A percentile compares a stretch with the other conserved stretches of the same genome.
phyloP scores from a whole-genome alignment of 2,888 invertebrate genomes.

The Parnassius smintheus region DNA sequence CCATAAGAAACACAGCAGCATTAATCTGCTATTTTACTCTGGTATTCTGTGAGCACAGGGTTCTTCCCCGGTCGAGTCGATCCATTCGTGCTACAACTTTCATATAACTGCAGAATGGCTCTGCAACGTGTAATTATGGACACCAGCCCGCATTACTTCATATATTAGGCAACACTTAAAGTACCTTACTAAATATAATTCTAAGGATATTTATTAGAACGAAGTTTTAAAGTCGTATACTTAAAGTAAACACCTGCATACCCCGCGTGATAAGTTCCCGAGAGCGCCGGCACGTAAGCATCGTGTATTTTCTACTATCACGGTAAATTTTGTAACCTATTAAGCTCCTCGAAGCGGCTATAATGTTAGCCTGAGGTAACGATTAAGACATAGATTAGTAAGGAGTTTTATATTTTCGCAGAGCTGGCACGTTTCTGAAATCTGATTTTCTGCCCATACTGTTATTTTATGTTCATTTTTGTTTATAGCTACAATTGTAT shows the following conservation, averaged over 20 bases:
- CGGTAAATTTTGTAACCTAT: slow-evolving; percentile 80
- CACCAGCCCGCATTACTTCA: too few relatives aligned
- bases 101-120: too few relatives aligned
- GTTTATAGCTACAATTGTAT: too few relatives aligned
- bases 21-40: too few relatives aligned
- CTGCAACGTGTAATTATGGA: too few relatives aligned
- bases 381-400: slow-evolving; percentile 71
- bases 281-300: slow-evolving; percentile 69
- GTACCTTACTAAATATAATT: slow-evolving; percentile 6
- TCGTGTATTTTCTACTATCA: slow-evolving; percentile 77
- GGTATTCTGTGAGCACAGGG: too few relatives aligned
- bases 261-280: slow-evolving; percentile 66
- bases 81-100: too few relatives aligned
- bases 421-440: slow-evolving; percentile 33
- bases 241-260: slow-evolving; percentile 63
- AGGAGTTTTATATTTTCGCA: slow-evolving; percentile 32
- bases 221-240: slow-evolving; percentile 32
- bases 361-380: slow-evolving; percentile 79
- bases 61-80: too few relatives aligned
- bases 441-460: neutral
- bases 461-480: too few relatives aligned
- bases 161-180: neutral
- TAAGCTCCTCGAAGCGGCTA: slow-evolving; percentile 78
- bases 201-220: slow-evolving; percentile 27
- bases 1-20: too few relatives aligned